phyloP scores from a whole-genome alignment of 1,140 invertebrate species.

The Stegodyphus dumicola region DNA sequence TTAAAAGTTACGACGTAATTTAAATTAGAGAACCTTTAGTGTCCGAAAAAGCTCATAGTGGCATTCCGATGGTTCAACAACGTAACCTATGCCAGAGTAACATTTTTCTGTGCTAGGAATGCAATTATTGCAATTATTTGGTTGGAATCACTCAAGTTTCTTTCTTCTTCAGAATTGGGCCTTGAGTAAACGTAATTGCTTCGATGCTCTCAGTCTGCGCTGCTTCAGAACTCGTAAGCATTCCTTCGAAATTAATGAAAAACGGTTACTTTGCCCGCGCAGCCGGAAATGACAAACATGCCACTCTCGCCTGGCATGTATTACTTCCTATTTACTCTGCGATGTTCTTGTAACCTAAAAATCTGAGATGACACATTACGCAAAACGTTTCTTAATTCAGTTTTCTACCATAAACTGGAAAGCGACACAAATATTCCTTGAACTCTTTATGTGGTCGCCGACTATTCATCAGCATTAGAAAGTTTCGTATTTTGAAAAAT shows the following conservation, averaged over 20 bases:
- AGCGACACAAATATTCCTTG: no score
- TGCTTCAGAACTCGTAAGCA: neutral
- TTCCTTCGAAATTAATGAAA: conserved; percentile 4
- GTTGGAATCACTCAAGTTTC: conserved; percentile 56
- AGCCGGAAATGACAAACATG: neutral
- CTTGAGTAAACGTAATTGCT: conserved; percentile 48
- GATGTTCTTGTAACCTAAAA: no score
- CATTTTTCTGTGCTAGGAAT: conserved; percentile 52
- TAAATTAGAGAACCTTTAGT: conserved; percentile 53
- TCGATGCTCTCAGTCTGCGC: neutral
- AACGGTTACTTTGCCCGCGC: neutral
- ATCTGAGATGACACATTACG: no score
- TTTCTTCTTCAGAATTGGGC: neutral
- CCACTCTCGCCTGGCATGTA: neutral
- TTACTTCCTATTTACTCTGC: no score
- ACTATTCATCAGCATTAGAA: no score
- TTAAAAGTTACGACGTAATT: conserved; percentile 60
- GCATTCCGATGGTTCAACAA: conserved; percentile 19
- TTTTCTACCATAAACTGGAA: no score
- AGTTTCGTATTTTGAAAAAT: no score
- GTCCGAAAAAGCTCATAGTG: conserved; percentile 32
- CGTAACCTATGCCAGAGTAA: conserved; percentile 6
- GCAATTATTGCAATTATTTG: conserved; percentile 62
- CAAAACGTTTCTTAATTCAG: no score
- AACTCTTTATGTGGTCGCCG: no score